A percentile compares a stretch with the other conserved stretches of the same genome.
Conservation (phyloP, 2,113 vertebrate species). For the Mus spicilegus region DNA sequence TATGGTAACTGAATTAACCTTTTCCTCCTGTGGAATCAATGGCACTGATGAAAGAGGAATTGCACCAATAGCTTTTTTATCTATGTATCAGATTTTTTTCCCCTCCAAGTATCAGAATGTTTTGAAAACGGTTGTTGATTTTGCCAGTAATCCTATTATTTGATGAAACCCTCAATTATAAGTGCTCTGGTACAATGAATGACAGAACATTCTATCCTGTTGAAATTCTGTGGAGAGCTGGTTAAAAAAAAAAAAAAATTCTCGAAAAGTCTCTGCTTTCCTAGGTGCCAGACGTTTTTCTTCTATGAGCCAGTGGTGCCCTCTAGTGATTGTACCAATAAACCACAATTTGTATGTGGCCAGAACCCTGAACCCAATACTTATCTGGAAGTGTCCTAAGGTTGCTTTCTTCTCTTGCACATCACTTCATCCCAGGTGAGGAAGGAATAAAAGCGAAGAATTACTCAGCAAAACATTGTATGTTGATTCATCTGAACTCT, state of each 20-base stretch:
- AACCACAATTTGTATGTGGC: not conserved
- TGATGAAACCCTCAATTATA: not conserved
- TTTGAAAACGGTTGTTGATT: conserved; percentile 25
- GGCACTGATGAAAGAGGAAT: not conserved
- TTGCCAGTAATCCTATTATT: not conserved
- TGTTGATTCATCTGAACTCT: not conserved
- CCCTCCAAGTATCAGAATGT: not conserved
- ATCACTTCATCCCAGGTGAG: not conserved
- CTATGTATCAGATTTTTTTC: not conserved
- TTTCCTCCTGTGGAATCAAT: conserved; percentile 8
- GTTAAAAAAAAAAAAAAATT: not conserved
- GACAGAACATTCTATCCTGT: not conserved
- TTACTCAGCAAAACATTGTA: not conserved
- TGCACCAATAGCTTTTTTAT: not conserved
- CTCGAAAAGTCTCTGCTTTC: not conserved
- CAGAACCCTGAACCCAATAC: conserved; percentile 6
- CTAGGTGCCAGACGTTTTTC: not conserved
- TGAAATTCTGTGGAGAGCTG: conserved; percentile 20
- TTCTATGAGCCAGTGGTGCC: not conserved
- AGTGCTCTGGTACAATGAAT: not conserved
- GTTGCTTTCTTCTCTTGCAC: not conserved
- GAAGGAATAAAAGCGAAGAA: not conserved
- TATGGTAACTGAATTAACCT: not conserved
- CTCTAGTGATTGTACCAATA: conserved; percentile 30
- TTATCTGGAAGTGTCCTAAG: not conserved